Percentiles rank a stretch among this genome's conserved stretches.
These are phyloP conservation scores for Odontocolon sp. DNA, from an alignment of 2,888 invertebrate genomes.

Conservation along the genomic window DNA sequence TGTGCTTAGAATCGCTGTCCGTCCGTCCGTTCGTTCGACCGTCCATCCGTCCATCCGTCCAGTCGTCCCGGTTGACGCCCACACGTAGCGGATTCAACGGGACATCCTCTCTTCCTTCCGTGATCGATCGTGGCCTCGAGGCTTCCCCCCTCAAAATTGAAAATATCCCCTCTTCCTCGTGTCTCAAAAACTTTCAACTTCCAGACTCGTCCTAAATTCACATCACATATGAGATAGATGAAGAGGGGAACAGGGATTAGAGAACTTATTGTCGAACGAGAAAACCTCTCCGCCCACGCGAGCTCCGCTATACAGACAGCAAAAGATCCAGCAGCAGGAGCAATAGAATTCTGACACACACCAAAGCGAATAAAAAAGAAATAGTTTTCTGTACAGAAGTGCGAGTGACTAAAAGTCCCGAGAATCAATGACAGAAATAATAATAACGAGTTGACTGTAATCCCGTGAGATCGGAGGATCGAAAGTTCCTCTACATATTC, in stretches of 20 bases:
- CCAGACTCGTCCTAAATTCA: conserved; percentile 31
- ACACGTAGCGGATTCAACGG: conserved; percentile 75
- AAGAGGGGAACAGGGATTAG: conserved; percentile 41
- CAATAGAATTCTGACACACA: conserved; percentile 27
- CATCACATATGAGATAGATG: background rate
- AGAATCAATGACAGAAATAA: conserved; percentile 34
- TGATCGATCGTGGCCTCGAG: conserved; percentile 69
- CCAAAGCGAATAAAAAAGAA: conserved; percentile 16
- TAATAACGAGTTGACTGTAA: conserved; percentile 22
- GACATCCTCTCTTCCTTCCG: conserved; percentile 78
- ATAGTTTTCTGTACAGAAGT: conserved; percentile 4
- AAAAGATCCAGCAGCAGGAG: conserved; percentile 12
- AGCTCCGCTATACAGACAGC: conserved; percentile 17
- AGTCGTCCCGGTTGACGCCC: conserved; percentile 63
- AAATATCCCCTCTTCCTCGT: background rate
- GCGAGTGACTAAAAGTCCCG: conserved; percentile 11
- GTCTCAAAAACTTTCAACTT: conserved; percentile 15
- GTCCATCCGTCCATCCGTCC: no score
- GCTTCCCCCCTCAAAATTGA: background rate
- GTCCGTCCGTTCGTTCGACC: no score
- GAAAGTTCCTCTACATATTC: conserved; percentile 14
- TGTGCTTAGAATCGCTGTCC: conserved; percentile 62
- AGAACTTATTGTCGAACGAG: conserved; percentile 30
- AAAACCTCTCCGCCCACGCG: conserved; percentile 45
- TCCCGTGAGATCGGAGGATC: conserved; percentile 25